phyloP scores from a whole-genome alignment of 1,140 invertebrate species.

The Aphelenchoides besseyi region DNA sequence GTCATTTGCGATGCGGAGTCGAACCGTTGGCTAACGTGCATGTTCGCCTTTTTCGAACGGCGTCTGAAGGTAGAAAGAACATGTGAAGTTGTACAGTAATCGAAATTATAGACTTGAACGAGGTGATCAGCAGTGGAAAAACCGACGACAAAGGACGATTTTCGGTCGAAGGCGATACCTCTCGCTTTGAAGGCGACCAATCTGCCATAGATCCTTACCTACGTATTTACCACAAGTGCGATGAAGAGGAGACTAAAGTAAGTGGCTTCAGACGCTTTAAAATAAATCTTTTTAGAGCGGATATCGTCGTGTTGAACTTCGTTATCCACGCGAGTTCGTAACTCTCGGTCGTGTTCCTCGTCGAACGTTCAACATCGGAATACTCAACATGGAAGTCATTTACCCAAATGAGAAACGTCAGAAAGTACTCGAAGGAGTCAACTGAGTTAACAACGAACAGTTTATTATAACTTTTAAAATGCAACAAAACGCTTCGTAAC shows the following conservation, averaged over 20 bases:
- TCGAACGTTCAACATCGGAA: slow-evolving; percentile 28
- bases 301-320: slow-evolving; percentile 19
- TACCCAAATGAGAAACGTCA: slow-evolving; percentile 28
- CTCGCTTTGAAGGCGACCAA: slow-evolving; percentile 7
- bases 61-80: slow-evolving; percentile 6
- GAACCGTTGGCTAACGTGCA: neutral
- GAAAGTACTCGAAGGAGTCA: slow-evolving; percentile 15
- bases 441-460: neutral
- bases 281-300: slow-evolving; percentile 5
- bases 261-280: neutral
- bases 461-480: neutral
- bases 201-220: slow-evolving; percentile 23
- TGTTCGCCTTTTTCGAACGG: neutral
- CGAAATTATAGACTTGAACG: slow-evolving; percentile 17
- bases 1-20: neutral
- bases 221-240: slow-evolving; percentile 25
- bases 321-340: slow-evolving; percentile 24
- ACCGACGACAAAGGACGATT: slow-evolving; percentile 22
- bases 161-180: slow-evolving; percentile 25
- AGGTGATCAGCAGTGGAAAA: slow-evolving; percentile 10
- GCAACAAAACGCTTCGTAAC: no score
- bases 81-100: slow-evolving; percentile 1
- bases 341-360: slow-evolving; percentile 24
- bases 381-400: slow-evolving; percentile 27
- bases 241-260: neutral